These are phyloP conservation scores for Saccopteryx bilineata DNA, from an alignment of 2,113 vertebrate genomes.

Conservation along the genomic window DNA sequence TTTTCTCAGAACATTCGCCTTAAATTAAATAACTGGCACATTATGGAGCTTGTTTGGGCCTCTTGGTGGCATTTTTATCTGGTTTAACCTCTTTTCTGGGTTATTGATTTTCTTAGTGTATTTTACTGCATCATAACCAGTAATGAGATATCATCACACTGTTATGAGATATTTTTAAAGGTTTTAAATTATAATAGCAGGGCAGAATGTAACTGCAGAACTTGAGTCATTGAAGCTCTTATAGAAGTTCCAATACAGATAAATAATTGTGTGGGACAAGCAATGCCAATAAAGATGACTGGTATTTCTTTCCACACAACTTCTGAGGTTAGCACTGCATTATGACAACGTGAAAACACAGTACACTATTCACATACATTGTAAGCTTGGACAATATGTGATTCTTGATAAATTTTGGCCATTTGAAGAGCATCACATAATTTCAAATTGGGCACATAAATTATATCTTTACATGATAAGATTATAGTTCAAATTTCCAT, in stretches of 20 bases:
- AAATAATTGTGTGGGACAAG: not conserved
- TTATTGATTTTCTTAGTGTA: conserved; percentile 60
- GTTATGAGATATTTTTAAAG: conserved; percentile 18
- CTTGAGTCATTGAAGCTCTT: not conserved
- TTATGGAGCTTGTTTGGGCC: not conserved
- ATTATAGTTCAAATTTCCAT: not conserved
- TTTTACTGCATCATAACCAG: conserved; percentile 29
- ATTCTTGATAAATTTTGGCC: not conserved
- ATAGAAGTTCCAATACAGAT: not conserved
- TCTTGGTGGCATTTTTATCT: conserved; percentile 48
- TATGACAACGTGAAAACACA: not conserved
- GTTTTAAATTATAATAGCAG: conserved; percentile 1
- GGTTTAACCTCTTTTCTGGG: conserved; percentile 25
- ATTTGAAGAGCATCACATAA: not conserved
- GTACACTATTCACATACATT: not conserved
- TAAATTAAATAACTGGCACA: not conserved
- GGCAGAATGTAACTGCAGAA: not conserved
- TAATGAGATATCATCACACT: not conserved
- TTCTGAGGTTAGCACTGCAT: not conserved
- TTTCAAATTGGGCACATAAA: not conserved
- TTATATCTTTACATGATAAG: not conserved
- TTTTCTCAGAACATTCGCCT: not conserved
- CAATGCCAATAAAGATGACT: not conserved
- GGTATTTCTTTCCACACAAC: not conserved
- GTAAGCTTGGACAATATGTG: not conserved